phyloP scores from a whole-genome alignment of 2,888 invertebrate species.

The Idaea aversata region DNA sequence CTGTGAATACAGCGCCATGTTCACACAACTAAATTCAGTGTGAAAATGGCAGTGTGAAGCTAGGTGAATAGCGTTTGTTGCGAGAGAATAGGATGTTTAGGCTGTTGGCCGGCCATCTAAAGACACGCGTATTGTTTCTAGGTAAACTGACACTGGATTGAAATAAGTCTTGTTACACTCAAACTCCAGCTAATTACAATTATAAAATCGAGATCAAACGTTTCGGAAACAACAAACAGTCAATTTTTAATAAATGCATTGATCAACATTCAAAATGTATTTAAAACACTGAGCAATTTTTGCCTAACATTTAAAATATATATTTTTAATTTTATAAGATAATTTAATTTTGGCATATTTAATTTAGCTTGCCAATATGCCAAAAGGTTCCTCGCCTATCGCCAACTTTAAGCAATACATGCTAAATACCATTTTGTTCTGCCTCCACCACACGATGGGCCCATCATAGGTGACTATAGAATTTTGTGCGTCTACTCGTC shows the following conservation, averaged over 20 bases:
- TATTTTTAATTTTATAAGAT: not conserved
- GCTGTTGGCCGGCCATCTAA: not conserved
- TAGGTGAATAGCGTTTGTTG: not conserved
- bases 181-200: not conserved
- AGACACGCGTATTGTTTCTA: not conserved
- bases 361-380: not conserved
- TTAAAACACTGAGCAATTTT: slow-evolving; percentile 41
- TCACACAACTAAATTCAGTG: not conserved
- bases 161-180: too few relatives aligned
- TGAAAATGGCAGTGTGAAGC: not conserved
- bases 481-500: too few relatives aligned
- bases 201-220: slow-evolving; percentile 15
- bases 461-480: too few relatives aligned
- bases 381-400: not conserved
- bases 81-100: not conserved
- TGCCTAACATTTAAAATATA: slow-evolving; percentile 29
- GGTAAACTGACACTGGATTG: too few relatives aligned
- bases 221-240: slow-evolving; percentile 11
- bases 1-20: too few relatives aligned
- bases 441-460: too few relatives aligned
- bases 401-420: too few relatives aligned
- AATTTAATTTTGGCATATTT: not conserved
- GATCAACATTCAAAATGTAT: slow-evolving; percentile 31
- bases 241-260: slow-evolving; percentile 27
- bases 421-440: too few relatives aligned